Evolutionary conservation across 2,888 invertebrate species (phyloP), one percentile per base, ranked within the genome.

Genomic region (Macrostomum cliftonense): DNA sequence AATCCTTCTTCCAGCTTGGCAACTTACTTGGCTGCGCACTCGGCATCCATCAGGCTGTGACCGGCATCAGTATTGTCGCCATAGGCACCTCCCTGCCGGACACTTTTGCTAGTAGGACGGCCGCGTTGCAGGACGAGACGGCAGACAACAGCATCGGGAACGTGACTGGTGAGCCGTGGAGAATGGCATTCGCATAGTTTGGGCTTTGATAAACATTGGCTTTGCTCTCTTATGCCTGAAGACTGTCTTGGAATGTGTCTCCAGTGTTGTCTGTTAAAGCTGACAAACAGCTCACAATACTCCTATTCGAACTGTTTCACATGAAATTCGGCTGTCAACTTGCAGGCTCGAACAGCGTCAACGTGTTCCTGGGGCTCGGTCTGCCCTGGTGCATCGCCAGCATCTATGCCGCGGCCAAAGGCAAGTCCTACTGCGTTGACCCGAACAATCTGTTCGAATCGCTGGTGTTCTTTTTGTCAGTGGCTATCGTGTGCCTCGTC

Each of bases 121-220:
- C 66, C 38, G 66, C 66, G 5, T 56, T 59, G 42, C 64, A 65
- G 46, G 66, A 65, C 54, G 60, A 62, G 42, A 54, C 61, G 52
- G 66, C 66, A 38, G 66, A 66, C 54, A 65, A 65, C 47, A 63
- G 65, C 46, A 65, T 66, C 46, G 66, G 65, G 53, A 66, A 66
- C 51, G 56, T 66, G 46, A 66, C 64, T 52, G 65, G 63, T 59
- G 52, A 43, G 36, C 12, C n/a, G n/a, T n/a, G n/a, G n/a, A n/a
- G n/a, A n/a, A n/a, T n/a, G n/a, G n/a, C n/a, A n/a, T n/a, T n/a
- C n/a, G n/a, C n/a, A n/a, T n/a, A n/a, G n/a, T n/a, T n/a, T n/a
- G n/a, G n/a, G n/a, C n/a, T n/a, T n/a, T n/a, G n/a, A n/a, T n/a
- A n/a, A n/a, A n/a, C n/a, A n/a, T n/a, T n/a, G n/a, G n/a, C n/a